Evolutionary conservation across 2,797 vertebrate species (phyloP).

Genomic region (Sciaenops ocellatus): DNA sequence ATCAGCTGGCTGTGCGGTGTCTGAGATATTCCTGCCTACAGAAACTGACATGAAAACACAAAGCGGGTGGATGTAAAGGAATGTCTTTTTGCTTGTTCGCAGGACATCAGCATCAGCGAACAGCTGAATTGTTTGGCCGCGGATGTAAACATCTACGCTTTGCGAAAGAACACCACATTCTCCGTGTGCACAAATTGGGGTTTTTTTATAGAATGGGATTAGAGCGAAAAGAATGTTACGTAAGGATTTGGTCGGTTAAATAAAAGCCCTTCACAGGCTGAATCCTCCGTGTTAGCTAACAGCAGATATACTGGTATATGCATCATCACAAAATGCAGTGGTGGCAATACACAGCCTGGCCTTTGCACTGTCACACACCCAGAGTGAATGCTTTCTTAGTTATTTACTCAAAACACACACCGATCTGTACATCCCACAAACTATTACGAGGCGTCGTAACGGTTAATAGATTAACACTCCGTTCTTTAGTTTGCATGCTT

Average conservation of each 20-base stretch:
- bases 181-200: neutral
- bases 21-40: neutral
- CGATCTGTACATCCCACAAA: neutral
- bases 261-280: conserved; percentile 21
- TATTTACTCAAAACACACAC: conserved; percentile 5
- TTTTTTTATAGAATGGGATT: conserved; percentile 47
- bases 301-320: conserved; percentile 3
- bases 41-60: neutral
- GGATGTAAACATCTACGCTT: neutral
- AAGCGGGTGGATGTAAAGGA: neutral
- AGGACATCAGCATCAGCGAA: too few relatives aligned
- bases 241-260: conserved; percentile 31
- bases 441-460: neutral
- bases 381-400: neutral
- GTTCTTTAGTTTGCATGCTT: neutral
- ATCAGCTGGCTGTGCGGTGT: neutral
- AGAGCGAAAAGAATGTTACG: conserved; percentile 43
- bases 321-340: conserved; percentile 4
- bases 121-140: neutral
- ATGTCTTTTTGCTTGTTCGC: neutral
- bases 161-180: neutral
- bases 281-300: conserved; percentile 35
- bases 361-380: neutral
- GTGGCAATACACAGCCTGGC: too few relatives aligned
- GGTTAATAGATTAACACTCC: neutral